phyloP scores from a whole-genome alignment of 2,113 vertebrate species.

The Erythrolamprus reginae region DNA sequence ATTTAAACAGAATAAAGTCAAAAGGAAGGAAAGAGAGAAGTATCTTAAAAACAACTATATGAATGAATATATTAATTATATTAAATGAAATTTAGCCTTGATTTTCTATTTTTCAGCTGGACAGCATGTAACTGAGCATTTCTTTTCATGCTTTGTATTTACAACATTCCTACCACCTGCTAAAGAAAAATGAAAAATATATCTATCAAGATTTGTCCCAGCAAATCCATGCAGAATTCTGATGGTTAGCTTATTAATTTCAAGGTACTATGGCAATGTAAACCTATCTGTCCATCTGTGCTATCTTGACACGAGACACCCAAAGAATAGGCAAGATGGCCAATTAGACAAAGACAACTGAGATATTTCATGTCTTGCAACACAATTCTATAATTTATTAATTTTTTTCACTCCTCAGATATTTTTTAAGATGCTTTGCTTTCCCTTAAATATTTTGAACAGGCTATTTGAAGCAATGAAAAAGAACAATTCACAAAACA shows the following conservation, averaged over 20 bases:
- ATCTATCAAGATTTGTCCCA: not conserved
- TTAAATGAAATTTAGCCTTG: too few relatives aligned
- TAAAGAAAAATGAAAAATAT: not conserved
- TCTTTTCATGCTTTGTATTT: not conserved
- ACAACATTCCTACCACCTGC: not conserved
- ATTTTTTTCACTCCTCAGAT: not conserved
- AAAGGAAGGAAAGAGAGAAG: not conserved
- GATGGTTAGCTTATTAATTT: not conserved
- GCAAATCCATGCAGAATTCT: not conserved
- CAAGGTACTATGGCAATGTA: not conserved
- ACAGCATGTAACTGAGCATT: not conserved
- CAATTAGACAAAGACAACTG: not conserved
- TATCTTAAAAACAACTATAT: not conserved
- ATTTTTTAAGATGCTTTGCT: not conserved
- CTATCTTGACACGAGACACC: not conserved
- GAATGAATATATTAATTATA: too few relatives aligned
- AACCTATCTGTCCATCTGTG: not conserved
- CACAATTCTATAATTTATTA: not conserved
- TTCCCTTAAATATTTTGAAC: not conserved
- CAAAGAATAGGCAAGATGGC: not conserved
- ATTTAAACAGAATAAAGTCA: not conserved
- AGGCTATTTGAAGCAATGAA: not conserved
- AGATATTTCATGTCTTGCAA: not conserved
- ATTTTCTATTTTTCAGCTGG: too few relatives aligned
- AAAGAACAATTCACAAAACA: not conserved